Evolutionary conservation across 2,113 vertebrate genomes (phyloP), one percentile per base, ranked within the genome.

Genomic region (Gracilinanus agilis): DNA sequence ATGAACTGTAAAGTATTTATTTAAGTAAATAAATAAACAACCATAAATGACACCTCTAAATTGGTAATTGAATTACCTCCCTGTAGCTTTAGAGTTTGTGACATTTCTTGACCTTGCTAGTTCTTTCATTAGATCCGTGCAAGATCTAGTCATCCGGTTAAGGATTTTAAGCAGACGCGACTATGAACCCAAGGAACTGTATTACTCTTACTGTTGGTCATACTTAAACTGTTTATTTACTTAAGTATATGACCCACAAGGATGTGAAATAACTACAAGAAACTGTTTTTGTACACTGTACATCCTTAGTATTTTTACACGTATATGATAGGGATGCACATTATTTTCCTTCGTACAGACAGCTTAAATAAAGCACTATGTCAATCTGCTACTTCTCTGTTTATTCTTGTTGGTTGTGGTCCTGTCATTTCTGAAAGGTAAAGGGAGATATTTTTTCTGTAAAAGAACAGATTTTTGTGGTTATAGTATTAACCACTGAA

Each of bases 231-330:
- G 98, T 99, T 98, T 97, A 98, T 99, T 98, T 99, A 98, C 98
- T 99, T 99, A 98, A 98, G 98, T 98, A 98, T 98, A 98, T 99
- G 99, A 98, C 98, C 99, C 98, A 98, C 98, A 96, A 98, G 98
- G 99, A 99, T 99, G 98, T 99, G 99, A 99, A 99, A 99, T 98
- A 99, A 99, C 98, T 98, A 99, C 98, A 98, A 98, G 98, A 99
- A 99, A 98, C 99, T 99, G 99, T 98, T 99, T 99, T 99, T 99
- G 99, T 99, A 99, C 99, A 99, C 99, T 99, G 99, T 99, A 99
- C 99, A 99, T 99, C 99, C 99, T 99, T 99, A 99, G 99, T 99
- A 99, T 99, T 99, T 99, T 99, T 99, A 99, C 99, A 99, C 99
- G 97, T 99, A 99, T 99, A 99, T 99, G 99, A 99, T 99, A 99